phyloP scores from a whole-genome alignment of 2,113 vertebrate genomes.

The Paraplagusia blochii region DNA sequence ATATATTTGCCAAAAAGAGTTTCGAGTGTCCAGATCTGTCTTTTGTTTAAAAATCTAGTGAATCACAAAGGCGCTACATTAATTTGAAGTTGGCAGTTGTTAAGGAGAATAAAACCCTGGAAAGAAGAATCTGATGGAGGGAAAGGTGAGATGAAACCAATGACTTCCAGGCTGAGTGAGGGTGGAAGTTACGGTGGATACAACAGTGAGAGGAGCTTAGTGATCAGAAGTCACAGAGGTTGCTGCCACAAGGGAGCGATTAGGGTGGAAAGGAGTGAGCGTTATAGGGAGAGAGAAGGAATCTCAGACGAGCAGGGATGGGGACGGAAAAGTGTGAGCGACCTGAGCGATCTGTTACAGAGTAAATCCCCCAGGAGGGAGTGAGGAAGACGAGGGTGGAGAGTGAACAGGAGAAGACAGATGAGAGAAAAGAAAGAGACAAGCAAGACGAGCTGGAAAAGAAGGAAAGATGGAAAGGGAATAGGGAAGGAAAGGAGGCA shows the following conservation, averaged over 20 bases:
- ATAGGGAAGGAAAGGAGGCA: slow-evolving; percentile 31
- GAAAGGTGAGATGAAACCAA: slow-evolving; percentile 15
- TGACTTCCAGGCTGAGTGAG: background rate
- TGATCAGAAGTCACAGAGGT: slow-evolving; percentile 27
- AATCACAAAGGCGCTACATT: too few relatives aligned
- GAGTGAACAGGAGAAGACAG: background rate
- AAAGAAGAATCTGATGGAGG: slow-evolving; percentile 17
- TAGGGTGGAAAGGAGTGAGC: slow-evolving; percentile 15
- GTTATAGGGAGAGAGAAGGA: slow-evolving; percentile 30
- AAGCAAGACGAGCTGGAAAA: slow-evolving; percentile 18
- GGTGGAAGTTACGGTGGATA: background rate
- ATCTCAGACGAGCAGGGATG: slow-evolving; percentile 11
- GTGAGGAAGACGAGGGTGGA: background rate
- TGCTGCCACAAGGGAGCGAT: slow-evolving; percentile 42
- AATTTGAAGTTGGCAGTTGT: slow-evolving; percentile 56
- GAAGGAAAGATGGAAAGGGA: slow-evolving; percentile 13
- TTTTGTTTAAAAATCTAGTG: too few relatives aligned
- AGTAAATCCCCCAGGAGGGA: slow-evolving; percentile 42
- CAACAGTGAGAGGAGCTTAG: slow-evolving; percentile 18
- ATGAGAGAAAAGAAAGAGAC: slow-evolving; percentile 13
- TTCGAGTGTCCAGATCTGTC: too few relatives aligned
- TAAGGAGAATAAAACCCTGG: slow-evolving; percentile 34
- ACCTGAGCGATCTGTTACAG: slow-evolving; percentile 49
- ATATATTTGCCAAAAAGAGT: too few relatives aligned
- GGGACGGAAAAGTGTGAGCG: slow-evolving; percentile 24